Conservation (phyloP, 2,797 vertebrate species). For the Esox lucius region DNA sequence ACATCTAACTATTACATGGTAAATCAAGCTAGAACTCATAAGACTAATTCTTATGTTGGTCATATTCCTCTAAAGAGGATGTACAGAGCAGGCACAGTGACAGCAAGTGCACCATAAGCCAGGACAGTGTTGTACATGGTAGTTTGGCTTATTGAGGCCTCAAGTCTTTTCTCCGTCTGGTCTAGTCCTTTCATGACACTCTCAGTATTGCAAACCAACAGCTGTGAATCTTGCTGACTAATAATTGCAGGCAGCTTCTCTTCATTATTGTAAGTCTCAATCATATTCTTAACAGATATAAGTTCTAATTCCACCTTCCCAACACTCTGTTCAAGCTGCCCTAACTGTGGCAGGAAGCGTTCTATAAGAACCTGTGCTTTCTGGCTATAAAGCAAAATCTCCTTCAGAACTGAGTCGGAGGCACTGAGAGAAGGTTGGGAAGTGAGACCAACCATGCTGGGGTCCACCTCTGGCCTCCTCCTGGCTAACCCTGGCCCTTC, state of each 20-base stretch:
- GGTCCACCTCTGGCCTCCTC: conserved; percentile 13
- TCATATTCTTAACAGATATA: conserved; percentile 61
- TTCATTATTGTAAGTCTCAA: conserved; percentile 43
- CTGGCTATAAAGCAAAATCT: conserved; percentile 75
- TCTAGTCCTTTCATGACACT: conserved; percentile 74
- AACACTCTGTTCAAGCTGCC: conserved; percentile 74
- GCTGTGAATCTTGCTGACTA: conserved; percentile 47
- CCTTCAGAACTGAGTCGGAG: conserved; percentile 72
- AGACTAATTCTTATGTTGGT: conserved; percentile 9
- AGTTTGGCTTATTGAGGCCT: conserved; percentile 79
- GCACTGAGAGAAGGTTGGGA: conserved; percentile 9
- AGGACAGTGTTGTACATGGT: conserved; percentile 80
- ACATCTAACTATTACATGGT: not conserved
- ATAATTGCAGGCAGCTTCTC: conserved; percentile 37
- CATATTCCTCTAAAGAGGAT: conserved; percentile 79
- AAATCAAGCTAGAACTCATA: conserved; percentile 16
- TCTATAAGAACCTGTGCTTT: conserved; percentile 77
- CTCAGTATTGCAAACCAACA: conserved; percentile 64
- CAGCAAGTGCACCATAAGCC: conserved; percentile 78
- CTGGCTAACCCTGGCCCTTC: not conserved
- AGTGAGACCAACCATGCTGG: conserved; percentile 25
- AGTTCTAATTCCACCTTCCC: conserved; percentile 70
- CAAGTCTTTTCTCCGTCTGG: conserved; percentile 79
- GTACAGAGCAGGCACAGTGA: conserved; percentile 84
- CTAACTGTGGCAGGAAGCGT: conserved; percentile 76